Base-by-base conservation (phyloP, 2,888 invertebrate species). In the Julus scandinavius region DNA sequence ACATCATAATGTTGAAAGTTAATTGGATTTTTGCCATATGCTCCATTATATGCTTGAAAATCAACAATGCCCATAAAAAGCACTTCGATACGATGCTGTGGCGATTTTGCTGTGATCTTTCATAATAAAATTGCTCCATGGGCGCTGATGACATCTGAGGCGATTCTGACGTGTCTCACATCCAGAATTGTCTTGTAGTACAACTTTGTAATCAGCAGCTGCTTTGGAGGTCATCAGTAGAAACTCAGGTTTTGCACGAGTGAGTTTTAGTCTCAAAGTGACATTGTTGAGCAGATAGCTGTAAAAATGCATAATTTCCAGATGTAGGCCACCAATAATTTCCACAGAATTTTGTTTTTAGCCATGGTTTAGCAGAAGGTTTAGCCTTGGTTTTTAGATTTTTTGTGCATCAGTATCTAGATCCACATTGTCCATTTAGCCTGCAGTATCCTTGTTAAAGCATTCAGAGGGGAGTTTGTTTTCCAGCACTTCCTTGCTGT, bases 61-160 rank as follows among this genome's bases (percentile, higher is more conserved):
- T 89, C 49, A 0, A 91, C 90, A 80, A 92, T 91, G 6, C 90
- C 91, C n/a, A 92, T 45, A 40, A 91, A n/a, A n/a, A 90, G 90
- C 4, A 90, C 87, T 17, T 90, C 89, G 11, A 89, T 89, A n/a
- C 89, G 41, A n/a, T 88, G 89, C 6, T 89, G 83, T 1, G 90
- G 90, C 87, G 90, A 91, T 89, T 89, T 90, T 1, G 90, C 90
- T 13, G 86, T 80, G 1, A 89, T 88, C 9, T 87, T 87, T 72
- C 89, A 89, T 15, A 91, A 85, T 20, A 80, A 38, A 0, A 90
- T 87, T 58, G 89, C 89, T 13, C 89, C 90, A 89, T 90, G 91
- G 7, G 90, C 89, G 0, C 90, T 15, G 0, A 90, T 83, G 6
- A 91, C 89, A 13, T 88, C 89, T 0, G 90, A 90, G 80, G 89